phyloP scores from a whole-genome alignment of 2,888 invertebrate genomes.

The Dioctria linearis region DNA sequence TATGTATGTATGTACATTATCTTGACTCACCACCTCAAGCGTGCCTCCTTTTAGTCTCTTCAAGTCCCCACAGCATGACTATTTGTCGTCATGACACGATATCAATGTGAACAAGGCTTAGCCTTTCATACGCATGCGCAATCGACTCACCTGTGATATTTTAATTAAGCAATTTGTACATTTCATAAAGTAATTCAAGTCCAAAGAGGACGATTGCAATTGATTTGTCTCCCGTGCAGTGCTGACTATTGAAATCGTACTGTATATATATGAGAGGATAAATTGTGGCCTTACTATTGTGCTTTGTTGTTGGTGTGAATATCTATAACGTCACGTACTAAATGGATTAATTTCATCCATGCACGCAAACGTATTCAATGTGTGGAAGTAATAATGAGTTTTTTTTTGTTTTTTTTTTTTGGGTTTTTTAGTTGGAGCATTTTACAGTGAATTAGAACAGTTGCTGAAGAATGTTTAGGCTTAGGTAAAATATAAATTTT shows the following conservation, averaged over 20 bases:
- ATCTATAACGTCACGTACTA: constrained; percentile 29
- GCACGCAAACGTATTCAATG: constrained; percentile 17
- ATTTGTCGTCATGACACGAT: constrained; percentile 50
- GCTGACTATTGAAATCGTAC: constrained; percentile 9
- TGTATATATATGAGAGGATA: not conserved
- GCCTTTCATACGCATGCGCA: constrained; percentile 41
- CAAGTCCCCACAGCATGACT: constrained; percentile 19
- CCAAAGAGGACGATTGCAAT: constrained; percentile 30
- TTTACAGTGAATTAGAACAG: no score
- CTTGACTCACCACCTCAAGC: not conserved
- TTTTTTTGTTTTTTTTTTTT: no score
- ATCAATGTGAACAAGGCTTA: constrained; percentile 18
- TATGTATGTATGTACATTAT: no score
- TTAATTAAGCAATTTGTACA: constrained; percentile 63
- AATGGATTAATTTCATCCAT: constrained; percentile 33
- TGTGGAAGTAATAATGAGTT: no score
- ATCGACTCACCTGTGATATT: constrained; percentile 59
- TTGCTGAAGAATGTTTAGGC: no score
- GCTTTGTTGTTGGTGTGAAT: constrained; percentile 23
- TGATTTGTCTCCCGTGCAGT: constrained; percentile 34
- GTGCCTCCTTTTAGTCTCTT: constrained; percentile 8
- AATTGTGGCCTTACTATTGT: constrained; percentile 31
- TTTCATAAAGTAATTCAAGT: constrained; percentile 60
- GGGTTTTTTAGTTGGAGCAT: no score
- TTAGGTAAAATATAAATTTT: no score